Evolutionary conservation across 2,888 invertebrate species (phyloP).

Genomic region (Parelbella ahira): DNA sequence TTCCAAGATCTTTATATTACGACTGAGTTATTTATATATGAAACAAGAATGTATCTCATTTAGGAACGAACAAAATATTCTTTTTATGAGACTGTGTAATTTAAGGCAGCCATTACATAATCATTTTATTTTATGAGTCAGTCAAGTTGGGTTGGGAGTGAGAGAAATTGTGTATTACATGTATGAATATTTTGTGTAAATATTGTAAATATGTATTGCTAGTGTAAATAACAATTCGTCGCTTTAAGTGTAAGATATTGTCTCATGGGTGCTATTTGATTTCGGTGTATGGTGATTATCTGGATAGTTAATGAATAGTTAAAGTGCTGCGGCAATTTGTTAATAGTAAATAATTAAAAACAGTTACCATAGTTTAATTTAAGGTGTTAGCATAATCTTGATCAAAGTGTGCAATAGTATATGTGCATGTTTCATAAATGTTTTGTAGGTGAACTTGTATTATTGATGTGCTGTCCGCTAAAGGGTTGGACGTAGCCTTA

Average conservation of each 20-base stretch:
- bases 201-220: slow-evolving; percentile 55
- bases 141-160: slow-evolving; percentile 27
- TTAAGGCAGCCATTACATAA: slow-evolving; percentile 66
- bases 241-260: slow-evolving; percentile 74
- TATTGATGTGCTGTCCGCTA: slow-evolving; percentile 44
- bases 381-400: slow-evolving; percentile 62
- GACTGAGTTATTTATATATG: slow-evolving; percentile 62
- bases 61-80: slow-evolving; percentile 69
- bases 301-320: slow-evolving; percentile 43
- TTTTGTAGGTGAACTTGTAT: slow-evolving; percentile 40
- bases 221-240: slow-evolving; percentile 48
- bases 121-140: slow-evolving; percentile 34
- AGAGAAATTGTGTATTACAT: slow-evolving; percentile 35
- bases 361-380: slow-evolving; percentile 66
- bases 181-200: slow-evolving; percentile 58
- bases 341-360: slow-evolving; percentile 47
- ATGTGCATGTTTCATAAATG: slow-evolving; percentile 46
- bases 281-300: slow-evolving; percentile 67
- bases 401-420: slow-evolving; percentile 72
- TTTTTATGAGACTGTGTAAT: slow-evolving; percentile 67
- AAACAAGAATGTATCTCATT: slow-evolving; percentile 63
- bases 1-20: slow-evolving; percentile 54
- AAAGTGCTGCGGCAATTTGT: slow-evolving; percentile 36
- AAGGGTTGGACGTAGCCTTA: slow-evolving; percentile 61
- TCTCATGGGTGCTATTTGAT: slow-evolving; percentile 77